Percentiles rank a stretch among this genome's conserved stretches.
phyloP scores from a whole-genome alignment of 2,113 vertebrate genomes.

The Nasalis larvatus region DNA sequence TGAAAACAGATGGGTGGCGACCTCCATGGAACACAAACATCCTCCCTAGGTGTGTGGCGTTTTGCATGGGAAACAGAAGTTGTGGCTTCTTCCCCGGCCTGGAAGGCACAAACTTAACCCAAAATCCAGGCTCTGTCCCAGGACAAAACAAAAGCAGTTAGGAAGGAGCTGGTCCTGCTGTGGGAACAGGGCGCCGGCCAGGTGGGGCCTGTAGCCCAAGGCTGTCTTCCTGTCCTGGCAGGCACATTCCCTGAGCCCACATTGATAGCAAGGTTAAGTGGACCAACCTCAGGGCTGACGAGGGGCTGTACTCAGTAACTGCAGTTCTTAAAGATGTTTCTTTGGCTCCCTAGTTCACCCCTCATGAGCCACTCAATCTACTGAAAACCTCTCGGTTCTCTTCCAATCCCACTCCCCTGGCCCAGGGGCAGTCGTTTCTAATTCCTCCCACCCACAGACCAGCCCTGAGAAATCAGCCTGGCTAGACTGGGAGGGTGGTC shows the following conservation, averaged over 20 bases:
- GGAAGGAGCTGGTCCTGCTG: neutral
- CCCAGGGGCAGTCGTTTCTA: neutral
- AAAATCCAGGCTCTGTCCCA: neutral
- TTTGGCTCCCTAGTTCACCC: neutral
- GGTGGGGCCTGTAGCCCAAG: neutral
- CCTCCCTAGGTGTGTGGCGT: neutral
- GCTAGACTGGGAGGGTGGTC: neutral
- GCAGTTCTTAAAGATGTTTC: neutral
- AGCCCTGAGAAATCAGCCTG: neutral
- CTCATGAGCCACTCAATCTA: neutral
- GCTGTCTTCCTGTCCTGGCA: neutral
- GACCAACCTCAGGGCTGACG: neutral
- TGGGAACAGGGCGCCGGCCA: neutral
- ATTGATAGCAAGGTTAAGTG: neutral
- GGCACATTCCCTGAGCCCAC: neutral
- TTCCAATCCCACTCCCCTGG: neutral
- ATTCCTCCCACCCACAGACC: too few relatives aligned
- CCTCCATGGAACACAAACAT: conserved; percentile 3
- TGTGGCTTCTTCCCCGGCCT: neutral
- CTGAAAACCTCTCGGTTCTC: neutral
- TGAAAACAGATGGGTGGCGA: neutral
- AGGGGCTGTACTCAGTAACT: neutral
- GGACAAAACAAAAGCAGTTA: neutral
- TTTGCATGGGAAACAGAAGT: neutral
- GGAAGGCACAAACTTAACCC: conserved; percentile 18